These are phyloP conservation scores for Clinocottus analis DNA, from an alignment of 2,113 vertebrate genomes.

Conservation along the genomic window DNA sequence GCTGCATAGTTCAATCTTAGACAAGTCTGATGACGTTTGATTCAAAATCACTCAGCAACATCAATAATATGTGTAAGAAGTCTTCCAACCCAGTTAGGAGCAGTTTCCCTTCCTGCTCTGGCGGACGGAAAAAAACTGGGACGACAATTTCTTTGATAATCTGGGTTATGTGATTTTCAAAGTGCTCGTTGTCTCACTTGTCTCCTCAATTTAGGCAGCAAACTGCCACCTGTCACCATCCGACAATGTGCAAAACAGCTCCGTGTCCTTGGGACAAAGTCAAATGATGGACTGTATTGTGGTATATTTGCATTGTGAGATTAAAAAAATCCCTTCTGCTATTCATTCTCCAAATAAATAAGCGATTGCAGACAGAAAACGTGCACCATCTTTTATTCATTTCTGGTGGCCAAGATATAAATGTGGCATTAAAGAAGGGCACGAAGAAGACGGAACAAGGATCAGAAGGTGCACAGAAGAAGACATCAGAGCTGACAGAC, in stretches of 20 bases:
- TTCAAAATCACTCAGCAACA: background rate
- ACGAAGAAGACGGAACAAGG: background rate
- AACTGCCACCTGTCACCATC: slow-evolving; percentile 21
- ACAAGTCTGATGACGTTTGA: too few relatives aligned
- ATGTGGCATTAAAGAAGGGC: background rate
- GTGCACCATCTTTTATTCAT: too few relatives aligned
- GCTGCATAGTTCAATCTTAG: too few relatives aligned
- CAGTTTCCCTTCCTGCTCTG: background rate
- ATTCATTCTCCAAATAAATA: background rate
- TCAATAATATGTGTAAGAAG: background rate
- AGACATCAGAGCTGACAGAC: background rate
- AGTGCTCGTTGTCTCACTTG: slow-evolving; percentile 6
- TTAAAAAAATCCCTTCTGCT: background rate
- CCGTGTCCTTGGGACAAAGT: slow-evolving; percentile 41
- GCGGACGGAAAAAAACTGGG: background rate
- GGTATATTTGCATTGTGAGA: slow-evolving; percentile 2
- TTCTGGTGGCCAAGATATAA: too few relatives aligned
- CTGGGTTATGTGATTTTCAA: slow-evolving; percentile 41
- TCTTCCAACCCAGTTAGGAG: background rate
- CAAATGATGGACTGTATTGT: slow-evolving; percentile 12
- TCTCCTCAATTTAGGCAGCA: slow-evolving; percentile 26
- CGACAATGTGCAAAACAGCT: slow-evolving; percentile 14
- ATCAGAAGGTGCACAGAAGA: slow-evolving; percentile 19
- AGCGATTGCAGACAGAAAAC: too few relatives aligned
- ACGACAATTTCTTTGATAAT: slow-evolving; percentile 31